Base-by-base conservation (phyloP, 2,797 vertebrate species). In the Gila robusta region DNA sequence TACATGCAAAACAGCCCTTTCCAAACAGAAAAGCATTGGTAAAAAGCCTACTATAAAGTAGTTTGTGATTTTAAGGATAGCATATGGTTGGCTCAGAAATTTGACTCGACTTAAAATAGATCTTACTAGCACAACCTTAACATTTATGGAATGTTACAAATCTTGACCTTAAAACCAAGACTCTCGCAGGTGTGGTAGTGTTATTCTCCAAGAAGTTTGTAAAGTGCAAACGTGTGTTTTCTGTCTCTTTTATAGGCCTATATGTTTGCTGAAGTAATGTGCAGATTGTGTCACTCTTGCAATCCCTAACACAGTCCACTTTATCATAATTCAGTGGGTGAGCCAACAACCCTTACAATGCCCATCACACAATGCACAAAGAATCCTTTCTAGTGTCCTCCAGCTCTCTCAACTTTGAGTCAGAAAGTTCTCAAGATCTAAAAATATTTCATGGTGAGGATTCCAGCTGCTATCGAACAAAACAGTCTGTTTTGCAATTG, bases 281-380 rank as follows among this genome's bases (percentile, higher is more conserved):
- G 23, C 21, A 52, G 28, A 52, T 54, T 70, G 66, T 47, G 74
- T 82, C 73, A 77, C 54, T 12, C 41, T 71, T 41, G 62, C 26
- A 74, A 67, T 67, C 47, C 41, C 59, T n/a, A 52, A 71, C 81
- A 86, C 87, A 83, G 76, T 54, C 47, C 39, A 81, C 78, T 87
- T 78, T 82, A 85, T 82, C 56, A 83, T 86, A 85, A 87, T 54
- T 72, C 56, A 87, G 71, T 77, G 83, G 85, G 86, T 19, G 37
- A 88, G 83, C 62, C 59, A 85, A 77, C 54, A 70, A 49, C 32
- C 71, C 70, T 41, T 83, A 78, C 89, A 83, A 85, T 86, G 76
- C 64, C 35, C 80, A 89, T 88, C 80, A 56, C 78, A 72, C 78
- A 87, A 84, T 84, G 56, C 78, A 89, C 90, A 89, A 87, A 82